These are phyloP conservation scores for Leptogaster cylindrica DNA, from an alignment of 2,888 invertebrate species.

Conservation along the genomic window DNA sequence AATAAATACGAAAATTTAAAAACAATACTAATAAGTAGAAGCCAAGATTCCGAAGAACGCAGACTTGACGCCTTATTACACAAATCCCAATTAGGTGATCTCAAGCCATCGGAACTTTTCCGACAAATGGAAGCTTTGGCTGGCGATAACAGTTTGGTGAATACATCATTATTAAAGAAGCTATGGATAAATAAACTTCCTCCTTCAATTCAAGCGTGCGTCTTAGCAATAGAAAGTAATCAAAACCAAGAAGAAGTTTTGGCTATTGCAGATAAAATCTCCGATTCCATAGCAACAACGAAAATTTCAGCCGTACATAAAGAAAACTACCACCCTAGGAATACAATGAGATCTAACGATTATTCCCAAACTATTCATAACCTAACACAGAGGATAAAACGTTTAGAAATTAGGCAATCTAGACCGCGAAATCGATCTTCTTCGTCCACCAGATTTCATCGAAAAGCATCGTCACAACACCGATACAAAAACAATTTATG, in stretches of 20 bases:
- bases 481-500: not conserved
- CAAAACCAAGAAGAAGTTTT: not conserved
- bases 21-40: not conserved
- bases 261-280: conserved; percentile 22
- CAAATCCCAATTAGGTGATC: not conserved
- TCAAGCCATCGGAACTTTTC: not conserved
- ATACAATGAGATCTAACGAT: not conserved
- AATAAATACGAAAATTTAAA: conserved; percentile 26
- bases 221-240: not conserved
- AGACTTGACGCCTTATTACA: not conserved
- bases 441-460: not conserved
- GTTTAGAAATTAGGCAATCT: not conserved
- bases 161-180: not conserved
- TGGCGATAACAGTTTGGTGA: conserved; percentile 13
- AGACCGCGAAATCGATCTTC: not conserved
- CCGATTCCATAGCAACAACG: not conserved
- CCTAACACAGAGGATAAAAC: not conserved
- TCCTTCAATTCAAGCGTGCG: not conserved
- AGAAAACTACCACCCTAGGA: not conserved
- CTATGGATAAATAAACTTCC: not conserved
- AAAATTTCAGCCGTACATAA: not conserved
- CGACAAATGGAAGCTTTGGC: not conserved
- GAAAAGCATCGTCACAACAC: not conserved
- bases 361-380: not conserved
- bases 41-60: conserved; percentile 8